Evolutionary conservation across 2,888 invertebrate genomes (phyloP).

Genomic region (Alviniconcha strummeri): DNA sequence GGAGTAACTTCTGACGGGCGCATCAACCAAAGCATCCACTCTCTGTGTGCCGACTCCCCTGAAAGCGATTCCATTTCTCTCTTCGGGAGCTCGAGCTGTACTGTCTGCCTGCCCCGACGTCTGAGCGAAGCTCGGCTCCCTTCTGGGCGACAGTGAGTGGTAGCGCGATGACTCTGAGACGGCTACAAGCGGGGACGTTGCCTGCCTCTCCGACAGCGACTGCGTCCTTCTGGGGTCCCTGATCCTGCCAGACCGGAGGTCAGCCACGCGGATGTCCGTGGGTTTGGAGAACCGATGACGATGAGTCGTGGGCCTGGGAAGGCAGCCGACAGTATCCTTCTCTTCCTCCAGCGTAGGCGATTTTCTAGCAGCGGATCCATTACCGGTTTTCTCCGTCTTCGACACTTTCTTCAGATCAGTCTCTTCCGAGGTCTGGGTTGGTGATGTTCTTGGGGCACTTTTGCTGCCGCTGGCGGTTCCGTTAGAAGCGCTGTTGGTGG

Average conservation of each 20-base stretch:
- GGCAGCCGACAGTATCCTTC: not conserved
- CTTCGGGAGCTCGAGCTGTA: not conserved
- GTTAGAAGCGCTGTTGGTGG: not conserved
- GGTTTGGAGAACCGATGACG: conserved; percentile 12
- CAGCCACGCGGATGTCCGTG: not conserved
- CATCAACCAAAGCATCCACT: not conserved
- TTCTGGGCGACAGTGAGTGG: conserved; percentile 23
- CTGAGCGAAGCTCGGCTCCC: not conserved
- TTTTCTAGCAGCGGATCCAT: not conserved
- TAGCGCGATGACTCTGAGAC: not conserved
- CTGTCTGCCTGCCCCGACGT: not conserved
- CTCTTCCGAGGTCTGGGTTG: conserved; percentile 6
- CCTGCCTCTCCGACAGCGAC: conserved; percentile 8
- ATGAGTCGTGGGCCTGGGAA: conserved; percentile 17
- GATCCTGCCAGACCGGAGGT: not conserved
- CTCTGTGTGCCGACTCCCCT: not conserved
- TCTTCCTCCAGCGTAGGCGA: not conserved
- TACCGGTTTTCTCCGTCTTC: not conserved
- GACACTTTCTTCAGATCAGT: conserved; percentile 27
- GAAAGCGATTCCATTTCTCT: conserved; percentile 1
- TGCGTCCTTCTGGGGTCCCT: conserved; percentile 12
- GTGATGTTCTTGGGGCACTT: not conserved
- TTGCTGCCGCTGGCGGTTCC: not conserved
- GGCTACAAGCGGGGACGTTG: not conserved
- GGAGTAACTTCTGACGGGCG: not conserved